phyloP scores from a whole-genome alignment of 2,113 vertebrate species.

The Ceyx margarethae region DNA sequence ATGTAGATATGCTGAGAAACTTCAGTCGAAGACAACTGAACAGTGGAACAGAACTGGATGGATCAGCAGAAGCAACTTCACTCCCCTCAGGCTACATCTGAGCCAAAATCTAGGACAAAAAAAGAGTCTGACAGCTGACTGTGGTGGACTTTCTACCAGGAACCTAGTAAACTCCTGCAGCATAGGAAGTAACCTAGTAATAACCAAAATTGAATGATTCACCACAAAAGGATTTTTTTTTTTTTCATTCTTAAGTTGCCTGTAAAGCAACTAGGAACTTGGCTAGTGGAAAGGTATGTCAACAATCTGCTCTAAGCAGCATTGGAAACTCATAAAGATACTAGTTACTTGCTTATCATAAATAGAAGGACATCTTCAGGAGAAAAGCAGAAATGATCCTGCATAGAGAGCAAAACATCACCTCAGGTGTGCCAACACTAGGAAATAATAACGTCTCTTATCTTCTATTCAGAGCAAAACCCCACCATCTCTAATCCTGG shows the following conservation, averaged over 20 bases:
- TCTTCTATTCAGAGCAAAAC: not conserved
- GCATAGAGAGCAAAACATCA: not conserved
- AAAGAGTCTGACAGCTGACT: not conserved
- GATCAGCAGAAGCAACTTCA: not conserved
- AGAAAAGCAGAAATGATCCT: not conserved
- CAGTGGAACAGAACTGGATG: not conserved
- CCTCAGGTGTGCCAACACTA: not conserved
- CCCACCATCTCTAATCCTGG: not conserved
- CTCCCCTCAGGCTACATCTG: not conserved
- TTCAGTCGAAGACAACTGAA: not conserved
- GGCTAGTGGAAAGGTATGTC: not conserved
- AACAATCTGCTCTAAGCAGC: not conserved
- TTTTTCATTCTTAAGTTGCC: not conserved
- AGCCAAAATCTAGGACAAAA: not conserved
- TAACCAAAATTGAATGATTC: fast-evolving
- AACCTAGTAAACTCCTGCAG: not conserved
- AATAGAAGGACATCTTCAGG: not conserved
- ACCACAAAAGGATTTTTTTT: not conserved
- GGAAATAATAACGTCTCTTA: not conserved
- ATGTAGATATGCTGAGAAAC: not conserved
- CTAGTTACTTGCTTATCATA: not conserved
- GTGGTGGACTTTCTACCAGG: not conserved
- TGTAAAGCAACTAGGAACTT: not conserved
- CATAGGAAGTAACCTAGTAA: not conserved
- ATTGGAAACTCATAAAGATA: not conserved